Conservation (phyloP, 2,113 vertebrate genomes). For the Sigmodon hispidus region DNA sequence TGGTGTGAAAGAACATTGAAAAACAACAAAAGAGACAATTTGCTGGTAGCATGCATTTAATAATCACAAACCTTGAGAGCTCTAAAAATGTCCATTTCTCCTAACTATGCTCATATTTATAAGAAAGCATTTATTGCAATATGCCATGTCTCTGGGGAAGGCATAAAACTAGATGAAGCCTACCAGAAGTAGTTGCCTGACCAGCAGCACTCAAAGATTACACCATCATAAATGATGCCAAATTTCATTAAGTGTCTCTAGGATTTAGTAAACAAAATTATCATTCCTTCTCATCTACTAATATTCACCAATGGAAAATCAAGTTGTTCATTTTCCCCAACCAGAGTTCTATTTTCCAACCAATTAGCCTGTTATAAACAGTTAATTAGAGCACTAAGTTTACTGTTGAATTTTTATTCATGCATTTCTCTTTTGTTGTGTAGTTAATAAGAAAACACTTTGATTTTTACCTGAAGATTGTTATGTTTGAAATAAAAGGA, state of each 20-base stretch:
- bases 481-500: constrained; percentile 12
- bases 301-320: neutral
- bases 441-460: constrained; percentile 31
- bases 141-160: neutral
- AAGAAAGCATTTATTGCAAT: neutral
- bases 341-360: constrained; percentile 27
- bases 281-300: constrained; percentile 21
- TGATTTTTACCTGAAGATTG: constrained; percentile 9
- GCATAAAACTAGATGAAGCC: neutral
- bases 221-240: neutral
- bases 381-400: neutral
- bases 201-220: neutral
- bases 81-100: neutral
- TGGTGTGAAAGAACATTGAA: neutral
- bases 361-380: constrained; percentile 26
- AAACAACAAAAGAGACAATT: constrained; percentile 21
- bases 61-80: neutral
- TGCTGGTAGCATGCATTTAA: neutral
- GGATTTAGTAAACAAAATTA: constrained; percentile 39
- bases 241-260: neutral
- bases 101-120: constrained; percentile 1
- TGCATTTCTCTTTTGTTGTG: neutral
- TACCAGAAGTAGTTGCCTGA: neutral
- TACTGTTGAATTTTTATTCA: constrained; percentile 9
- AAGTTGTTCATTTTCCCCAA: neutral